Base-by-base conservation (phyloP, 2,797 vertebrate species). In the Mallotus villosus region DNA sequence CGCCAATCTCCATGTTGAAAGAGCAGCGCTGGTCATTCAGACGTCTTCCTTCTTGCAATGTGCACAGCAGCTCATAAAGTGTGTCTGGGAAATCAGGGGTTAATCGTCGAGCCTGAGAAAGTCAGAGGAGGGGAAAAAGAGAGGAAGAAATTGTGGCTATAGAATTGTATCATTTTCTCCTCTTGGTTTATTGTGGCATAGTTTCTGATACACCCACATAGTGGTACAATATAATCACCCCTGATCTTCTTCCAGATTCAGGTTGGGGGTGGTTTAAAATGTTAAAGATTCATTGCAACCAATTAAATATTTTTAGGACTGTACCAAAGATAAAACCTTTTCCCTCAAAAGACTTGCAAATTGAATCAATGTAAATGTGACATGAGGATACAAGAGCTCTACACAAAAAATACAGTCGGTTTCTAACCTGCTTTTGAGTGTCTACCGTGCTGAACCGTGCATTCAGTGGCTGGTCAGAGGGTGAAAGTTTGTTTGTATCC, bases 21-120 rank as follows among this genome's bases (percentile, higher is more conserved):
- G 94, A 94, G 87, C 93, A 94, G 72, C 93, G 93, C 86, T 94
- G 94, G 82, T 95, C 94, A 37, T 94, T 94, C 71, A 94, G 87
- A 5, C 93, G 88, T 0, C 94, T 80, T 16, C 94, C 93, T 80
- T 95, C 93, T 84, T 94, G 93, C 1, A 94, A 61, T 5, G 88
- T 83, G 82, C 87, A 93, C 16, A 94, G 86, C 76, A 94, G 88
- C 74, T 95, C 93, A 51, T 90, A 94, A 75, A 95, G 89, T 0
- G 91, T 74, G 1, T 95, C 94, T 0, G 92, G 93, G 84, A 93
- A 94, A 72, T 94, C 93, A 0, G 89, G 85, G 63, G 91, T 92
- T 82, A 90, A 85, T 67, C 86, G 79, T 77, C 80, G 86, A 77
- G 81, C 80, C 93, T 94, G 86, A 63, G 69, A 73, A 76, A 75